Evolutionary conservation across 2,888 invertebrate genomes (phyloP).

Genomic region (Troides oblongomaculatus): DNA sequence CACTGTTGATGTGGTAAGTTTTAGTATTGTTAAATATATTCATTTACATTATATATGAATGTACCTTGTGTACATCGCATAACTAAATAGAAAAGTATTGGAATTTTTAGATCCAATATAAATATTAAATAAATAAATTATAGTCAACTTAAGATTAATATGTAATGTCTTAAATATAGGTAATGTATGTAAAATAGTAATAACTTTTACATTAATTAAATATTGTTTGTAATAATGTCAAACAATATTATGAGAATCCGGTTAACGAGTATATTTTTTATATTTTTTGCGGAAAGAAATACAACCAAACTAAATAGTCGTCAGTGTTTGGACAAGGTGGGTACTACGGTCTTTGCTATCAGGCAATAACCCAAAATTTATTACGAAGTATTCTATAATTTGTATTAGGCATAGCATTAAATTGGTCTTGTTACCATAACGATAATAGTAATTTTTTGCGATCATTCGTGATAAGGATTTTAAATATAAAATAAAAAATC

Average conservation of each 20-base stretch:
- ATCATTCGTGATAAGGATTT: not conserved
- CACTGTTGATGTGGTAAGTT: slow-evolving; percentile 70
- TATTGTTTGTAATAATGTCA: not conserved
- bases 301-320: not conserved
- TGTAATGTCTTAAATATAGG: no score
- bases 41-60: not conserved
- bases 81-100: not conserved
- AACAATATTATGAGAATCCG: not conserved
- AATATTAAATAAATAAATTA: no score
- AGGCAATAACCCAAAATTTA: not conserved
- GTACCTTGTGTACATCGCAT: not conserved
- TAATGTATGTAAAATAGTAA: no score
- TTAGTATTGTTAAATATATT: not conserved
- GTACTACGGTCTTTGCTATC: slow-evolving; percentile 1
- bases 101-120: no score
- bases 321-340: not conserved
- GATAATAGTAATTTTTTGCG: not conserved
- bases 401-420: not conserved
- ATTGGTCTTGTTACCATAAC: not conserved
- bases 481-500: slow-evolving; percentile 2
- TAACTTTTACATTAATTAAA: no score
- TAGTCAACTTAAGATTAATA: no score
- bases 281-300: not conserved
- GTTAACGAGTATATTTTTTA: not conserved
- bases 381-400: not conserved